phyloP scores from a whole-genome alignment of 2,888 invertebrate species.

The Neria commutata region DNA sequence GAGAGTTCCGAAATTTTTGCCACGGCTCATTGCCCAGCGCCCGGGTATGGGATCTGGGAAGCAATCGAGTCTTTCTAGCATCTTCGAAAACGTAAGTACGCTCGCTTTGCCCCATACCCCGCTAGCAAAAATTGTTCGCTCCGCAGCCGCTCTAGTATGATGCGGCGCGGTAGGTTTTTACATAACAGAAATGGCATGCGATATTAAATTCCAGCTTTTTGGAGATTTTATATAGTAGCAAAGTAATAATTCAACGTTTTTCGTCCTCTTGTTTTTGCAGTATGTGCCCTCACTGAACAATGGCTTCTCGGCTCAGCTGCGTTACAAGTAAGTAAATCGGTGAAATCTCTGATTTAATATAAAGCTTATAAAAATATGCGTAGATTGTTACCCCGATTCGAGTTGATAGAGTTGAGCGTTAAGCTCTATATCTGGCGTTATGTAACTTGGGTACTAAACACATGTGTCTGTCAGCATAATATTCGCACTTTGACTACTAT shows the following conservation, averaged over 20 bases:
- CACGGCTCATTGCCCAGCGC: conserved; percentile 48
- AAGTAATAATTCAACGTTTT: not conserved
- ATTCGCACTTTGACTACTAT: too few species aligned
- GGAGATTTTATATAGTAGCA: not conserved
- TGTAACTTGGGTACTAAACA: not conserved
- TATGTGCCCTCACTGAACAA: conserved; percentile 41
- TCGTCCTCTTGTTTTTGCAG: conserved; percentile 36
- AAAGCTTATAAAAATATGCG: too few species aligned
- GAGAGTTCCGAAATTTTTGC: conserved; percentile 52
- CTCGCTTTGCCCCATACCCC: not conserved
- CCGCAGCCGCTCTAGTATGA: not conserved
- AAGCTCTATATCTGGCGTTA: too few species aligned
- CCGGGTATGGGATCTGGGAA: conserved; percentile 37
- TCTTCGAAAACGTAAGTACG: conserved; percentile 57
- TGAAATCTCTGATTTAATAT: too few species aligned
- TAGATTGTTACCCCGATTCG: not conserved
- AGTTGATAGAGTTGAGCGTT: not conserved
- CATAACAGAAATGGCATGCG: conserved; percentile 34
- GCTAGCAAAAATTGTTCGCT: not conserved
- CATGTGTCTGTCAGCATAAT: too few species aligned
- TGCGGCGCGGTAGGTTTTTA: conserved; percentile 33
- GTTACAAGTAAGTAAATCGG: conserved; percentile 57
- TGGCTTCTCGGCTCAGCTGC: conserved; percentile 48
- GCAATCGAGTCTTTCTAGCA: conserved; percentile 48
- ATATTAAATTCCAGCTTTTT: not conserved